phyloP scores from a whole-genome alignment of 1,140 invertebrate species.

The Holotrichia oblita region DNA sequence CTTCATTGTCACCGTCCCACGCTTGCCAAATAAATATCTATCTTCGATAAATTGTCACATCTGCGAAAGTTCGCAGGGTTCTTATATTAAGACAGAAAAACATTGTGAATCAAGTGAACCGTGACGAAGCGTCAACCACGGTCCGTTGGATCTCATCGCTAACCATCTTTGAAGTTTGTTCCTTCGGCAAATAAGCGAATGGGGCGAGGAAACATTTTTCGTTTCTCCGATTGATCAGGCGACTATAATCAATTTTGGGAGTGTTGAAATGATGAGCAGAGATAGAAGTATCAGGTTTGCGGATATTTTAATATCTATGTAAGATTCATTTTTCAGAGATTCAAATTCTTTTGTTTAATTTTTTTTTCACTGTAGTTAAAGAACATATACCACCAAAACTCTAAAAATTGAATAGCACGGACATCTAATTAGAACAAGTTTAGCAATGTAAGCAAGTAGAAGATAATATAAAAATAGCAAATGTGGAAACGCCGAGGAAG shows the following conservation, averaged over 20 bases:
- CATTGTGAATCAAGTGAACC: conserved; percentile 31
- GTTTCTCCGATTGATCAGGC: conserved; percentile 1
- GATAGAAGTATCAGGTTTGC: no score
- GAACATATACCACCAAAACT: no score
- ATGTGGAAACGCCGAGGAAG: no score
- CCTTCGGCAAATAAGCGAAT: background rate
- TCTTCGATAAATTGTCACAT: conserved; percentile 25
- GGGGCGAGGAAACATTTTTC: conserved; percentile 8
- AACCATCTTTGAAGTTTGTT: conserved; percentile 32
- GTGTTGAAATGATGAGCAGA: background rate
- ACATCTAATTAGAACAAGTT: no score
- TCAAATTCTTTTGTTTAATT: no score
- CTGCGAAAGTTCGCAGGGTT: conserved; percentile 18
- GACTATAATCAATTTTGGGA: background rate
- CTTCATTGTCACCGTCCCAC: background rate
- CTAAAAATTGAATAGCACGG: no score
- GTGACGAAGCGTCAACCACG: conserved; percentile 19
- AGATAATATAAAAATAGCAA: no score
- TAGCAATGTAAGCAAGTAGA: no score
- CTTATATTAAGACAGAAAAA: conserved; percentile 37
- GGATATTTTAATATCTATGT: no score
- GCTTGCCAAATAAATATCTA: conserved; percentile 24
- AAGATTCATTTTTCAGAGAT: no score
- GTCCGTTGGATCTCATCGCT: conserved; percentile 12
- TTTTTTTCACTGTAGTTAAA: no score